Percentiles rank a stretch among this genome's conserved stretches.
These are phyloP conservation scores for Aphidoletes aphidimyza DNA, from an alignment of 2,888 invertebrate genomes.

Conservation along the genomic window DNA sequence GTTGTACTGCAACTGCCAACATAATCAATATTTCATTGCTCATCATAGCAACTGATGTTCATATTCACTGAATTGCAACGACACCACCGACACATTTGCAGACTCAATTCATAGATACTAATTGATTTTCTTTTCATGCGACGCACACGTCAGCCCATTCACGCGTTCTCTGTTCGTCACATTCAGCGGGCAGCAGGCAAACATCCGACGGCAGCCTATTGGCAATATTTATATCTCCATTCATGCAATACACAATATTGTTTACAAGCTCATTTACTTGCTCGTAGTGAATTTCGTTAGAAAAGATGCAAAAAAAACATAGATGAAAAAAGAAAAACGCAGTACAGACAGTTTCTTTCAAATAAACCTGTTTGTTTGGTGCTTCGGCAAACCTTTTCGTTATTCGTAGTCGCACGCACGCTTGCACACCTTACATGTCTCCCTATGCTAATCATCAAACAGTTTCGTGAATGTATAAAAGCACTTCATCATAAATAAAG, in stretches of 20 bases:
- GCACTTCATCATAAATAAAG: conserved; percentile 3
- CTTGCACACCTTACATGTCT: not conserved
- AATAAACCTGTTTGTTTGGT: not conserved
- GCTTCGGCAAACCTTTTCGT: no score
- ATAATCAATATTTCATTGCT: not conserved
- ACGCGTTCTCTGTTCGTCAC: no score
- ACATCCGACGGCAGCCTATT: not conserved
- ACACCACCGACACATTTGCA: not conserved
- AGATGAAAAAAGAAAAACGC: no score
- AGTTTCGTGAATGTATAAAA: not conserved
- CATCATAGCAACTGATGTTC: no score
- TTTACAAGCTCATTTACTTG: not conserved
- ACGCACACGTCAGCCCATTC: no score
- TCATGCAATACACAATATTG: not conserved
- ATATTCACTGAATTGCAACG: not conserved
- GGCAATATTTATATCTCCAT: not conserved
- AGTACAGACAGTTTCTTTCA: not conserved
- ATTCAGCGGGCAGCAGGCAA: no score
- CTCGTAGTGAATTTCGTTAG: not conserved
- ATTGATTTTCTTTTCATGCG: conserved; percentile 30
- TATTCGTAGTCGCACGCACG: no score
- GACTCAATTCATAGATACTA: not conserved
- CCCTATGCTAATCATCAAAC: conserved; percentile 13
- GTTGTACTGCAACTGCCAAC: not conserved
- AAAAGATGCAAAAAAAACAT: no score